Evolutionary conservation across 2,888 invertebrate species (phyloP), one percentile per base, ranked within the genome.

Genomic region (Pristionchus entomophagus): DNA sequence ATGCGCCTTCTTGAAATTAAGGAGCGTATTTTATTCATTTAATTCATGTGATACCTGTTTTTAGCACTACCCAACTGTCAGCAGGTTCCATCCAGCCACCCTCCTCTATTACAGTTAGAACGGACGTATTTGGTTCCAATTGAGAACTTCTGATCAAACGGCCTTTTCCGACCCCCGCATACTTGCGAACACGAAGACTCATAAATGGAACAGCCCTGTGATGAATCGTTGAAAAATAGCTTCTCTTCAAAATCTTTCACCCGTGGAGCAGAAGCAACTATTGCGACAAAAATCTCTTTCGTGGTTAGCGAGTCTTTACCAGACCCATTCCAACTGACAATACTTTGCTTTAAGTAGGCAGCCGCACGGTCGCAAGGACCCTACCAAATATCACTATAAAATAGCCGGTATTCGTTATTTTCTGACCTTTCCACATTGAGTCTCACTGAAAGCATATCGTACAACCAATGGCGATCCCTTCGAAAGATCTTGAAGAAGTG

Each of bases 301-400:
- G 65, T 32, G 1, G 65, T 65, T 35, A 35, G 5, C 2, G 65
- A 65, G 19, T 65, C 35, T 17, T 65, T 65, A 4, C 26, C 26
- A 10, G 65, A 32, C 35, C 35, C 65, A 35, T 65, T 65, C 65
- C 65, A 65, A n/a, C 26, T 10, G 19, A 65, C 14, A 35, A 65
- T 35, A 1, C 35, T 10, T 32, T 35, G 32, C 19, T 65, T 65
- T 1, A 65, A 35, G 14, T 65, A 65, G 35, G 35, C 65, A 5
- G 65, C 35, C 8, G 65, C 65, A 5, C 65, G 65, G 65, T 65
- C 65, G 35, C 65, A 65, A 3, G 65, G 65, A 65, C 59, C 59
- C 59, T 59, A 4, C 5, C n/a, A 59, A 59, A n/a, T 10, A 59
- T 8, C 29, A 5, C 2, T 26, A 8, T n/a, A 12, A 26, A 26